phyloP scores from a whole-genome alignment of 2,797 vertebrate species.

The Protonibea diacanthus region DNA sequence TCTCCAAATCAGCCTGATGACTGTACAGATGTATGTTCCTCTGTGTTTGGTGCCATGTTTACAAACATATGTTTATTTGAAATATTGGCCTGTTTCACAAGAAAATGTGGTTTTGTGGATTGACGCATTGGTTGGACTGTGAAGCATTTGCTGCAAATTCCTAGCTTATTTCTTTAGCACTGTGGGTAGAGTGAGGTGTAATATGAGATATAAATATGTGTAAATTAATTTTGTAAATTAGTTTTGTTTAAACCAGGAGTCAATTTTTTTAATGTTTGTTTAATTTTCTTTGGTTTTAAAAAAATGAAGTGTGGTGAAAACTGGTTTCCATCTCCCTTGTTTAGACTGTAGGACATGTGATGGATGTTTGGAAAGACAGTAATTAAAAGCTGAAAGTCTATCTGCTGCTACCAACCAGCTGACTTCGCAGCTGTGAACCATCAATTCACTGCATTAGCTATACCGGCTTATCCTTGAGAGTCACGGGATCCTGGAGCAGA shows the following conservation, averaged over 20 bases:
- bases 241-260: slow-evolving; percentile 22
- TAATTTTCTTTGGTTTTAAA: slow-evolving; percentile 31
- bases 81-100: slow-evolving; percentile 41
- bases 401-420: slow-evolving; percentile 41
- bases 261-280: slow-evolving; percentile 32
- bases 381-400: slow-evolving; percentile 33
- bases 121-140: slow-evolving; percentile 29
- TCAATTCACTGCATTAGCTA: neutral
- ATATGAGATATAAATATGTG: slow-evolving; percentile 53
- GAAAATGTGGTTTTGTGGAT: slow-evolving; percentile 32
- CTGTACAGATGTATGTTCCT: slow-evolving; percentile 68
- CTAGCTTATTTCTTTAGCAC: slow-evolving; percentile 51
- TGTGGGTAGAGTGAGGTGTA: slow-evolving; percentile 38
- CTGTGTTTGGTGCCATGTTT: slow-evolving; percentile 73
- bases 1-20: slow-evolving; percentile 52
- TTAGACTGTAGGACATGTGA: slow-evolving; percentile 25
- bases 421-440: slow-evolving; percentile 36
- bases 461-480: neutral
- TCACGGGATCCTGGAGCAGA: neutral
- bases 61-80: slow-evolving; percentile 55
- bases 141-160: slow-evolving; percentile 36
- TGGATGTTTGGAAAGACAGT: slow-evolving; percentile 42
- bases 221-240: slow-evolving; percentile 41
- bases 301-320: slow-evolving; percentile 30
- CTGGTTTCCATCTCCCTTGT: slow-evolving; percentile 24